These are phyloP conservation scores for Rhodeus uyekii DNA, from an alignment of 2,797 vertebrate species.

Conservation along the genomic window DNA sequence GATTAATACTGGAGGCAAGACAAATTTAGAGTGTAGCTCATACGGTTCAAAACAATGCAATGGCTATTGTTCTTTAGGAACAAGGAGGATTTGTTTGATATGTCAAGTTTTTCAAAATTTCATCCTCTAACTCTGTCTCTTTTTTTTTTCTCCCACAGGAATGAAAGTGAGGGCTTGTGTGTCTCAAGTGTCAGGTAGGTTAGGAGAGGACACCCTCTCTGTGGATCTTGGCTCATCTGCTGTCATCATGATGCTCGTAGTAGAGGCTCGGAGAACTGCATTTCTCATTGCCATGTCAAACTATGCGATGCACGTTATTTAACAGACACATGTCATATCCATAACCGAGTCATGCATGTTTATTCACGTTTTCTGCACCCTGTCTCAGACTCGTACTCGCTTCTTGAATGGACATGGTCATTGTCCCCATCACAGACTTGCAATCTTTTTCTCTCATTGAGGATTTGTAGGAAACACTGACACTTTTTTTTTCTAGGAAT, in stretches of 20 bases:
- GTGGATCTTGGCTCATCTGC: conserved; percentile 14
- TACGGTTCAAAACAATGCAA: background rate
- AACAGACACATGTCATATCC: conserved; percentile 27
- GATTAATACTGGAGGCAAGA: background rate
- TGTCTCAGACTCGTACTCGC: background rate
- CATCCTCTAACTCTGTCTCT: conserved; percentile 52
- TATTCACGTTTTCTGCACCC: background rate
- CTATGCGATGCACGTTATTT: conserved; percentile 14
- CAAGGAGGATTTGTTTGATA: background rate
- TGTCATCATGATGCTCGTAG: conserved; percentile 8
- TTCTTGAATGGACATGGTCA: background rate
- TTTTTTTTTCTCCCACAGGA: conserved; percentile 71
- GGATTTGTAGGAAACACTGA: conserved; percentile 17
- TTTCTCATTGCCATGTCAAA: conserved; percentile 41
- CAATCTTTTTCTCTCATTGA: background rate
- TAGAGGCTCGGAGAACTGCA: conserved; percentile 11
- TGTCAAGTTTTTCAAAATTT: background rate
- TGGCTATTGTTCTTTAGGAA: background rate
- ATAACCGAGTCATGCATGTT: conserved; percentile 25
- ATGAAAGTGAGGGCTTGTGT: conserved; percentile 75
- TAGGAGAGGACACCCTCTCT: conserved; percentile 12
- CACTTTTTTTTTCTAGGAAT: background rate
- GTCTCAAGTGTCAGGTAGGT: conserved; percentile 76
- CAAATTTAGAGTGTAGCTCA: background rate
- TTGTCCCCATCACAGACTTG: background rate